Percentiles rank a stretch among this genome's conserved stretches.
Evolutionary conservation across 1,140 invertebrate genomes (phyloP).

Genomic region (Achroia grisella): DNA sequence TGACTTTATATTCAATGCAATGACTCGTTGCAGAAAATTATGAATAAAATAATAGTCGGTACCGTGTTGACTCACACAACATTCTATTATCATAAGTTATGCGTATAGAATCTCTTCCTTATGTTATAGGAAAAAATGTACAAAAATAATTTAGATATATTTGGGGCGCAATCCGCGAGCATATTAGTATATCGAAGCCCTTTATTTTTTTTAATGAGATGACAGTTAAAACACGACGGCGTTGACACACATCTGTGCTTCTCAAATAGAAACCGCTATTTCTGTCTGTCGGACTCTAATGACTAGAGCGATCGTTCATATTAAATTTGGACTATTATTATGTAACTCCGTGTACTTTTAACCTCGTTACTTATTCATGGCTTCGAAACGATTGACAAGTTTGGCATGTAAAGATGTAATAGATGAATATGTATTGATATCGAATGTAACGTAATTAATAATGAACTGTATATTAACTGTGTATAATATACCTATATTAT

Average conservation of each 20-base stretch:
- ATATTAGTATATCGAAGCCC: conserved; percentile 2
- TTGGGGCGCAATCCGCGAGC: neutral
- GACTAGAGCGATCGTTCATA: conserved; percentile 32
- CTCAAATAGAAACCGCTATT: conserved; percentile 52
- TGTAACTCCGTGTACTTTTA: conserved; percentile 17
- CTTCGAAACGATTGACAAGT: too few species aligned
- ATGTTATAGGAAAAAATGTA: neutral
- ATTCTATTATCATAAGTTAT: too few species aligned
- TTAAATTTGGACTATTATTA: conserved; percentile 40
- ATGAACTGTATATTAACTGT: too few species aligned
- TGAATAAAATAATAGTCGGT: neutral
- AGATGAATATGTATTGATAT: neutral
- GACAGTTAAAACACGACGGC: conserved; percentile 27
- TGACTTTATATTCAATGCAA: neutral
- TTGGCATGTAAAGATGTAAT: neutral
- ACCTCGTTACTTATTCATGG: neutral
- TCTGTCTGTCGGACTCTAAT: conserved; percentile 39
- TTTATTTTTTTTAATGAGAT: conserved; percentile 18
- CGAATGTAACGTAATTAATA: too few species aligned
- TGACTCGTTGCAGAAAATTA: neutral
- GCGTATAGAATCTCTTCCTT: too few species aligned
- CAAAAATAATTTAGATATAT: neutral
- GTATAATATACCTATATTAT: too few species aligned
- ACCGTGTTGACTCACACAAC: too few species aligned
- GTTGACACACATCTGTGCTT: conserved; percentile 52